A percentile compares a stretch with the other conserved stretches of the same genome.
Conservation (phyloP, 1,140 invertebrate genomes). For the Melitaea cinxia region DNA sequence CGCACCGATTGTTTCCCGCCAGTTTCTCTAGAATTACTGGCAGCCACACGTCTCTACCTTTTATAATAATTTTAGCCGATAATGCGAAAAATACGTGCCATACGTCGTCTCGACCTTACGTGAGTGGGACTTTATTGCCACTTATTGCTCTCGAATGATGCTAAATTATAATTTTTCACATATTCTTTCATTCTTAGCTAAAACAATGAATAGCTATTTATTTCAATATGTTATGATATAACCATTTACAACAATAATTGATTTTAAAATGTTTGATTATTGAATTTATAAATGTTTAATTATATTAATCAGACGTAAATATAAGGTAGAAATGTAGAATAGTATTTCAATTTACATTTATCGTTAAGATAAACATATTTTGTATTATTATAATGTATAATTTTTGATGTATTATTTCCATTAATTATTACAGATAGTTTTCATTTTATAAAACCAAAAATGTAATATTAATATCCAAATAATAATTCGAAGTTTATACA, state of each 20-base stretch:
- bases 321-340: no score
- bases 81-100: slow-evolving; percentile 79
- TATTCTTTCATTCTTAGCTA: slow-evolving; percentile 48
- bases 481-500: neutral
- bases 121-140: slow-evolving; percentile 68
- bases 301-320: no score
- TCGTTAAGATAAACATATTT: no score
- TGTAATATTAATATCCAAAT: neutral
- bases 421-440: no score
- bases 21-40: slow-evolving; percentile 61
- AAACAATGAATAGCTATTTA: slow-evolving; percentile 40
- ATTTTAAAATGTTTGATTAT: neutral
- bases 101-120: slow-evolving; percentile 60
- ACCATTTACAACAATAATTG: no score
- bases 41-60: slow-evolving; percentile 72
- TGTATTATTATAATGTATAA: no score
- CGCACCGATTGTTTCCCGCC: slow-evolving; percentile 56
- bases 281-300: neutral
- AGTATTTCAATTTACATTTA: no score
- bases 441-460: no score
- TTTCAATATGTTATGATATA: slow-evolving; percentile 31
- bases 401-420: no score
- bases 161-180: slow-evolving; percentile 69
- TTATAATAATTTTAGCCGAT: slow-evolving; percentile 79
- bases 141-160: slow-evolving; percentile 71